Percentiles rank a stretch among this genome's conserved stretches.
phyloP scores from a whole-genome alignment of 2,888 invertebrate genomes.

The Hydropsyche betteni region DNA sequence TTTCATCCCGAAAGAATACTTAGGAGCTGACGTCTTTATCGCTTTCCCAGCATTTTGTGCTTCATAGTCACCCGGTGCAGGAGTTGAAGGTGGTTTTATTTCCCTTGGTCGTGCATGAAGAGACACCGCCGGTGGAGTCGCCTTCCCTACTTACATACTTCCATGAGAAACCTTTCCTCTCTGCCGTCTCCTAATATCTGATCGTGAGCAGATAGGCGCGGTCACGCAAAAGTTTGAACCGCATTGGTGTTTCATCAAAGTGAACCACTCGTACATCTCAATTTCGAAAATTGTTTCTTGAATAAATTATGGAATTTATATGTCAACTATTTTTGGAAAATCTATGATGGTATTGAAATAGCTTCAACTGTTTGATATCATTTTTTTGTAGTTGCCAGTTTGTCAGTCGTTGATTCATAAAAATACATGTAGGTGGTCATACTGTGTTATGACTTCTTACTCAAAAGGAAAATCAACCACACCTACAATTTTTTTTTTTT shows the following conservation, averaged over 20 bases:
- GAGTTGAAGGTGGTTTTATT: conserved; percentile 72
- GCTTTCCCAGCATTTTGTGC: conserved; percentile 74
- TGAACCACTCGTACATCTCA: background rate
- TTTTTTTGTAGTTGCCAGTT: background rate
- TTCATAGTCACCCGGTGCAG: conserved; percentile 91
- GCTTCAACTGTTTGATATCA: too few relatives aligned
- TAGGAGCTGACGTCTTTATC: conserved; percentile 67
- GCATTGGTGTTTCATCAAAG: background rate
- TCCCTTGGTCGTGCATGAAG: conserved; percentile 83
- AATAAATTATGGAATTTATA: too few relatives aligned
- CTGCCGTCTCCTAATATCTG: background rate
- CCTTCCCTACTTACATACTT: conserved; percentile 68
- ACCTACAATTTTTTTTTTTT: conserved; percentile 26
- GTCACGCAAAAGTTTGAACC: conserved; percentile 26
- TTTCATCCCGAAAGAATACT: conserved; percentile 71
- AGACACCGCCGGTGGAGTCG: conserved; percentile 79
- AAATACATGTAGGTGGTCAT: conserved; percentile 1
- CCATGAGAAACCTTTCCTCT: conserved; percentile 26
- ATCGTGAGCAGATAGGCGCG: conserved; percentile 21
- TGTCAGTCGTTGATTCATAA: background rate
- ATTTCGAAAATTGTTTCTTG: background rate
- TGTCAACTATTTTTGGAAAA: too few relatives aligned
- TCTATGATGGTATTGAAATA: too few relatives aligned
- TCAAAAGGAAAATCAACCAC: conserved; percentile 27
- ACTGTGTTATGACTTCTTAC: conserved; percentile 13